Percentiles rank a stretch among this genome's conserved stretches.
phyloP scores from a whole-genome alignment of 1,140 invertebrate genomes.

The Atopsyche davidsoni region DNA sequence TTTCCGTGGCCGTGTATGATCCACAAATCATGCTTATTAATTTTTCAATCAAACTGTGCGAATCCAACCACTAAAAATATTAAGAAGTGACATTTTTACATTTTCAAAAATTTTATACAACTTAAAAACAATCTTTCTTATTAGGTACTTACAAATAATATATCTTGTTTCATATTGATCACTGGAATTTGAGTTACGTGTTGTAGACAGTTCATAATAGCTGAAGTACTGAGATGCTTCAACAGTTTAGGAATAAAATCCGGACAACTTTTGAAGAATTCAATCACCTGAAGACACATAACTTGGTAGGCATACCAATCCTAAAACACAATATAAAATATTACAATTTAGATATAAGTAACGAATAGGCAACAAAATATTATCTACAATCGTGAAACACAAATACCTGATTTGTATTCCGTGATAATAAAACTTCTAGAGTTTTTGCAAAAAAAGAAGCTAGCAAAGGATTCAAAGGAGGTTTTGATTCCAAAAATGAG shows the following conservation, averaged over 20 bases:
- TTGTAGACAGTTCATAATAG: conserved; percentile 90
- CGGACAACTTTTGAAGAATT: conserved; percentile 80
- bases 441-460: conserved; percentile 96
- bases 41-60: conserved; percentile 76
- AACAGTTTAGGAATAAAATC: conserved; percentile 82
- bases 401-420: conserved; percentile 39
- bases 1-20: too few relatives aligned
- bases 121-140: too few relatives aligned
- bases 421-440: conserved; percentile 76
- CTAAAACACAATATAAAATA: conserved; percentile 43
- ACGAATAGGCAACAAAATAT: conserved; percentile 14
- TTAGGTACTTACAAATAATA: conserved; percentile 77
- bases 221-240: conserved; percentile 87
- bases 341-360: background rate
- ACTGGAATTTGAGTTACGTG: conserved; percentile 83
- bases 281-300: conserved; percentile 82
- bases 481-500: conserved; percentile 79
- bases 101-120: conserved; percentile 23
- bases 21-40: conserved; percentile 75
- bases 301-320: conserved; percentile 89
- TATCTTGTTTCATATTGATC: conserved; percentile 67
- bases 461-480: conserved; percentile 86
- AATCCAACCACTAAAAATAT: conserved; percentile 79
- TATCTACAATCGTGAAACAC: background rate
- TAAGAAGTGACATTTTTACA: conserved; percentile 22